Base-by-base conservation (phyloP, 2,888 invertebrate species). In the Sinopyrophorus schimmeli region DNA sequence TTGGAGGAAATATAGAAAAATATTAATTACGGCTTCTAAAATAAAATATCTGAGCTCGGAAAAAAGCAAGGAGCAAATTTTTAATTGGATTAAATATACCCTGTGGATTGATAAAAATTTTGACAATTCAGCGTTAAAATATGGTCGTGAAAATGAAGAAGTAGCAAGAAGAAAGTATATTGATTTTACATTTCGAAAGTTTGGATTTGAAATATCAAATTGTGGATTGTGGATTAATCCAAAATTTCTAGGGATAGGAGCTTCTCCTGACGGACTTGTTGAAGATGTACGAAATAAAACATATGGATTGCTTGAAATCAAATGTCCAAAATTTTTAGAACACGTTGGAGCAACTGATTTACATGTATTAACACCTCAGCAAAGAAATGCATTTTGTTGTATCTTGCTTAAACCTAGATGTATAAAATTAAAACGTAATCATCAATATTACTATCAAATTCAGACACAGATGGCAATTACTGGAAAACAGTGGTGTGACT, bases 371-470 rank as follows among this genome's bases (percentile, higher is more conserved):
- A 30, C 9, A 9, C 6, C 17, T 9, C 14, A 31, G 15, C 31
- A 31, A 31, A 3, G n/a, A 3, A 16, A 31, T 31, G n/a, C 16
- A 16, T 31, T 15, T 31, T 31, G 31, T 31, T 15, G 9, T n/a
- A 16, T 12, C 15, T 10, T 31, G 15, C 2, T 14, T n/a, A 10
- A 31, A 15, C 9, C 12, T 17, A 16, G 24, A n/a, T 2, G 3
- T 3, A n/a, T 32, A 31, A 47, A 17, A 18, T 48, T 59, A 14
- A 54, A 55, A 40, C 35, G 24, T 28, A 49, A 16, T 31, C 57
- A 60, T 34, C 34, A 16, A 32, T 60, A 58, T 53, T 56, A 54
- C 40, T 54, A 47, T 21, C 60, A 58, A 43, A 27, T 56, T 12
- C 53, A 58, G 47, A 58, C 17, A 17, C 32, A 32, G 17, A 32